Evolutionary conservation across 2,113 vertebrate species (phyloP).

Genomic region (Zingel zingel): DNA sequence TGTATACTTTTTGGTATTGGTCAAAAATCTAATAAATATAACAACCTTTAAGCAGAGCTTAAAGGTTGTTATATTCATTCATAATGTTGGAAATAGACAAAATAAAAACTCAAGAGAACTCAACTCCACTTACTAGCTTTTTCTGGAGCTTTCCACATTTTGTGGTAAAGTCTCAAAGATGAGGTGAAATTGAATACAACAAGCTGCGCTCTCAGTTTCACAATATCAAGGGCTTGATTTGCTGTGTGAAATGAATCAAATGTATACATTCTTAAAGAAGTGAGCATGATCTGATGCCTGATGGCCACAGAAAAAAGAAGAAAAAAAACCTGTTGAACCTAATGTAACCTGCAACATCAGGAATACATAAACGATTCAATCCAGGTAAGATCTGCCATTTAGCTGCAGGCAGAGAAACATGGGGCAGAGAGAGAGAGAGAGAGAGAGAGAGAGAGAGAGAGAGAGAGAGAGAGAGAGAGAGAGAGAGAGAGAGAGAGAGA

Average conservation of each 20-base stretch:
- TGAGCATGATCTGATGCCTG: not conserved
- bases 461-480: not conserved
- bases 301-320: not conserved
- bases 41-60: too few species aligned
- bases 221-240: not conserved
- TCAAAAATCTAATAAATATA: not conserved
- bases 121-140: not conserved
- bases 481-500: not conserved
- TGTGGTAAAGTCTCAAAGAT: not conserved
- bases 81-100: not conserved
- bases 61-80: not conserved
- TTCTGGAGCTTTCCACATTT: not conserved
- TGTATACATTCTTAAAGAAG: not conserved
- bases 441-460: not conserved
- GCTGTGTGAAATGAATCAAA: too few species aligned
- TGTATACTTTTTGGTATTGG: not conserved
- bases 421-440: slow-evolving; percentile 5
- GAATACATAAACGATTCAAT: slow-evolving; percentile 35
- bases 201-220: too few species aligned
- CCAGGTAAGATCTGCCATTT: slow-evolving; percentile 30
- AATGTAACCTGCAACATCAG: slow-evolving; percentile 34
- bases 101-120: not conserved
- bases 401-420: slow-evolving; percentile 44
- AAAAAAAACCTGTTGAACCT: slow-evolving; percentile 45
- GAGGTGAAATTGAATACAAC: not conserved